Evolutionary conservation across 1,140 invertebrate genomes (phyloP), one percentile per base, ranked within the genome.

Genomic region (Trichogramma pretiosum): DNA sequence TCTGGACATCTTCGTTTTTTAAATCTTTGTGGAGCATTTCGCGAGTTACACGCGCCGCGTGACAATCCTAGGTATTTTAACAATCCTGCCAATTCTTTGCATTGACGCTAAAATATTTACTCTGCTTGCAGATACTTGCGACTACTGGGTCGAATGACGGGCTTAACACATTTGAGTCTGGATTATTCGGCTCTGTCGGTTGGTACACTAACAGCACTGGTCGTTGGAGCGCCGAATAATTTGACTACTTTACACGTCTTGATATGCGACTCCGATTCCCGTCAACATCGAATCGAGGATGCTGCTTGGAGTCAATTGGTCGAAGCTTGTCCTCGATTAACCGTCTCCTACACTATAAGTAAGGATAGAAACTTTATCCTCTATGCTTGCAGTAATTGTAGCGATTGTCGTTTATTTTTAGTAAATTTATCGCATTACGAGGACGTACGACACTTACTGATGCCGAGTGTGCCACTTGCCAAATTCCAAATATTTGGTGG

Each of bases 361-460:
- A 63, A 32, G 32, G 24, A 7, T 28, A 28, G 24, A 28, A 28
- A 28, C n/a, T 30, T 30, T 13, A 8, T 13, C 26, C n/a, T 9
- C 7, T 30, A 30, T 9, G 26, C 7, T 30, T 30, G 7, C 7
- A 8, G 26, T 7, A 30, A 30, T 9, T 30, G 13, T 9, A 30
- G 26, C 26, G 13, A 30, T 30, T 30, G 26, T 7, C 7, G 18
- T 32, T n/a, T n/a, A n/a, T 57, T 57, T 61, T 41, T 45, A 67
- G 69, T 69, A 26, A 69, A 72, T 43, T 68, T 73, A 48, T 65
- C 68, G 16, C 67, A 73, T 50, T 65, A 65, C 46, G 70, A 73
- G 34, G 70, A 73, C 35, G 64, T 73, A 57, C 56, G 60, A 22
- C 62, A 64, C 44, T 55, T 73, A 9, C 52, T 73, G 28, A 45